A percentile compares a stretch with the other conserved stretches of the same genome.
Conservation (phyloP, 2,797 vertebrate genomes). For the Malurus splendens region DNA sequence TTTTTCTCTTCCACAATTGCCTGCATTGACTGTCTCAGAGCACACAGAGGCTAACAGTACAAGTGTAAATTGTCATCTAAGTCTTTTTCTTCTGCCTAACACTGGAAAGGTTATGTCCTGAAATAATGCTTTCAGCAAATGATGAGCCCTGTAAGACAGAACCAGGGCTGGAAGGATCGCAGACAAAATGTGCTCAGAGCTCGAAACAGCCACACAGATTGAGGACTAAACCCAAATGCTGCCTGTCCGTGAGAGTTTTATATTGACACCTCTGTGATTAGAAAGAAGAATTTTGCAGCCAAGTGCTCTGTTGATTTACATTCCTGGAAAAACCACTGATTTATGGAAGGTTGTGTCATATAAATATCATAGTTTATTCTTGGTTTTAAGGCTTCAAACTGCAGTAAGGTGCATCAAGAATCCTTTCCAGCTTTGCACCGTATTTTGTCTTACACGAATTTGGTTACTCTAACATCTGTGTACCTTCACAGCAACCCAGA, state of each 20-base stretch:
- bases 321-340: neutral
- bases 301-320: neutral
- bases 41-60: neutral
- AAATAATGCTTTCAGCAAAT: neutral
- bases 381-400: neutral
- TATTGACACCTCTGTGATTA: neutral
- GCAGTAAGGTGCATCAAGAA: neutral
- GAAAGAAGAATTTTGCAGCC: conserved; percentile 4
- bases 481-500: neutral
- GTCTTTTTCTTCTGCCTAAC: neutral
- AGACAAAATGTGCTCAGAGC: neutral
- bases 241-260: neutral
- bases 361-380: neutral
- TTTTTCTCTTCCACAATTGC: neutral
- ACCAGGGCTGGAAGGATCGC: neutral
- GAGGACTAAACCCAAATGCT: neutral
- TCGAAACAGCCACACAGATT: neutral
- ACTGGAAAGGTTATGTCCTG: neutral
- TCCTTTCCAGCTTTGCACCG: neutral
- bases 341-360: neutral
- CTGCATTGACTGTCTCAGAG: neutral
- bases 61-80: conserved; percentile 14
- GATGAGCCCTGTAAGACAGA: neutral
- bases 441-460: neutral
- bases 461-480: neutral